A percentile compares a stretch with the other conserved stretches of the same genome.
phyloP scores from a whole-genome alignment of 2,888 invertebrate genomes.

The Gnatocerus cornutus region DNA sequence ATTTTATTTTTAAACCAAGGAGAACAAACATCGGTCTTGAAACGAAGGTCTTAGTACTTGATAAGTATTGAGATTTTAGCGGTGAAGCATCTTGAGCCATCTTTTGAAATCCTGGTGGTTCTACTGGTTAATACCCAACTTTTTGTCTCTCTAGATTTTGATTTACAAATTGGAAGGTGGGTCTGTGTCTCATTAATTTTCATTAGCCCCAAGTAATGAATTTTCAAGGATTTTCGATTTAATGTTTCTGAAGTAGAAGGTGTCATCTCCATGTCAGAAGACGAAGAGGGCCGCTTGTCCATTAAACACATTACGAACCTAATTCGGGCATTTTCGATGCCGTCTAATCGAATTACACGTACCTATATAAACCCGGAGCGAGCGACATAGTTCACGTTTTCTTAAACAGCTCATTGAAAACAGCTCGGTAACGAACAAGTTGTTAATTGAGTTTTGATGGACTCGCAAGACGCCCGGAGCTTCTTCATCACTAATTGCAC shows the following conservation, averaged over 20 bases:
- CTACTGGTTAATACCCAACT: too few relatives aligned
- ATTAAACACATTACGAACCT: neutral
- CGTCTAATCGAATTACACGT: slow-evolving; percentile 24
- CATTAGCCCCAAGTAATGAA: too few relatives aligned
- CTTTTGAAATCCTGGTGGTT: too few relatives aligned
- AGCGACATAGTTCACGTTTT: slow-evolving; percentile 32
- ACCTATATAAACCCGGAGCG: slow-evolving; percentile 9
- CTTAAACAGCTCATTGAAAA: slow-evolving; percentile 42
- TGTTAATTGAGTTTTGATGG: slow-evolving; percentile 48
- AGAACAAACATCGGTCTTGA: too few relatives aligned
- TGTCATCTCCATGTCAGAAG: neutral
- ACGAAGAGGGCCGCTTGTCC: neutral
- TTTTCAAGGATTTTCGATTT: neutral
- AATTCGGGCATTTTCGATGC: slow-evolving; percentile 11
- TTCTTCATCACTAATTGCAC: slow-evolving; percentile 44
- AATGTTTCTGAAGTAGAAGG: neutral
- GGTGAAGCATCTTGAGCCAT: too few relatives aligned
- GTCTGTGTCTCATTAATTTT: too few relatives aligned
- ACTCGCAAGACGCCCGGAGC: slow-evolving; percentile 30
- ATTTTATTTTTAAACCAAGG: too few relatives aligned
- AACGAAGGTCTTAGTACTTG: too few relatives aligned
- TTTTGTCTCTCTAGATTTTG: too few relatives aligned
- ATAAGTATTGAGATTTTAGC: too few relatives aligned
- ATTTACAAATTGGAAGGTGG: too few relatives aligned
- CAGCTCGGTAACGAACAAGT: slow-evolving; percentile 37